A percentile compares a stretch with the other conserved stretches of the same genome.
Evolutionary conservation across 2,113 vertebrate species (phyloP).

Genomic region (Ptychochromis oligacanthus): DNA sequence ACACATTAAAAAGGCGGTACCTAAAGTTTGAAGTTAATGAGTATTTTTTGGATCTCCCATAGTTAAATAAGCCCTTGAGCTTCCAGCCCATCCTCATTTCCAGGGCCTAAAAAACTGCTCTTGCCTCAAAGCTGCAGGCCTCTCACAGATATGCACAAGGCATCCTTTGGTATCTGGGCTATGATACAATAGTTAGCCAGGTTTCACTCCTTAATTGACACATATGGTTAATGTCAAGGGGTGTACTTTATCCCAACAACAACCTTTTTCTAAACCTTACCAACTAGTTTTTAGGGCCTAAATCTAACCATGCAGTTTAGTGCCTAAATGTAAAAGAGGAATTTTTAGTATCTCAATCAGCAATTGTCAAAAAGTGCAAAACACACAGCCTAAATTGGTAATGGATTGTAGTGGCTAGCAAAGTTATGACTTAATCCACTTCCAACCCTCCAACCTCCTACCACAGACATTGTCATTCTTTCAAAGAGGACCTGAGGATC

Average conservation of each 20-base stretch:
- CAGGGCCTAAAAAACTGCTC: not conserved
- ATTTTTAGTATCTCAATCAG: not conserved
- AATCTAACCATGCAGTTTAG: too few species aligned
- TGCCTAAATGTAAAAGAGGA: too few species aligned
- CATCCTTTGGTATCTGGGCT: not conserved
- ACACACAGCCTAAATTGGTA: not conserved
- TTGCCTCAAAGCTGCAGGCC: not conserved
- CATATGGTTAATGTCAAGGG: not conserved
- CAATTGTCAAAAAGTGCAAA: not conserved
- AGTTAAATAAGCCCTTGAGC: not conserved
- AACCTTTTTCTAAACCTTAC: not conserved
- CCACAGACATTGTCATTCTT: not conserved
- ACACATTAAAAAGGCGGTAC: not conserved
- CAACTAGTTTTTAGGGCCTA: not conserved
- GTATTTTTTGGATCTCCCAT: not conserved
- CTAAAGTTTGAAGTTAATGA: not conserved
- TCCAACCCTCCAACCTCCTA: not conserved
- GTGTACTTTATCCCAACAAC: not conserved
- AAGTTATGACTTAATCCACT: not conserved
- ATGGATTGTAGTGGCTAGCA: not conserved
- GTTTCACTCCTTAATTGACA: not conserved
- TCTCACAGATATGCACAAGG: not conserved
- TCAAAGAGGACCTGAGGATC: conserved; percentile 7
- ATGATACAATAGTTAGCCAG: not conserved
- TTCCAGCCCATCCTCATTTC: not conserved